Base-by-base conservation (phyloP, 2,888 invertebrate genomes). In the Brachycybe producta region DNA sequence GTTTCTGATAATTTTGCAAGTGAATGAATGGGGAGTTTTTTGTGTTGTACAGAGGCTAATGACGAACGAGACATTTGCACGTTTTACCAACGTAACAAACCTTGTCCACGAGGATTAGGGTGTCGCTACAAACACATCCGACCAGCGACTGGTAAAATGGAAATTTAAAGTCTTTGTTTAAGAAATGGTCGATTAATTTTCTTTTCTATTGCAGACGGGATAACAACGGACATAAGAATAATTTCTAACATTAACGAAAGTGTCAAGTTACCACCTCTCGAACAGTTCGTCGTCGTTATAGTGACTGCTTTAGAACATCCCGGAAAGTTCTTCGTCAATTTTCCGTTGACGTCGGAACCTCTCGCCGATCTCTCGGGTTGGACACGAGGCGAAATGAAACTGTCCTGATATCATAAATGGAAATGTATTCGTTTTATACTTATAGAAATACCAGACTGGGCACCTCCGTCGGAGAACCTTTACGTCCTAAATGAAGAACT, bases 281-380 rank as follows among this genome's bases (percentile, higher is more conserved):
- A 57, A 11, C 56, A 55, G 24, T 59, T 60, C 56, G 60, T 65
- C 36, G 57, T 60, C n/a, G 58, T 64, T 17, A 61, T 62, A 48
- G 58, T 67, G 13, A 59, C 60, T 26, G 57, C 62, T 19, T 56
- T 65, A 2, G 23, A 60, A 17, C 59, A 52, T 38, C 66, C 67
- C 1, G 50, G 54, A 11, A 60, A 60, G 47, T 67, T 67, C 60
- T 66, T 64, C 55, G 60, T 61, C 39, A 56, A 59, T 17, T 56
- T 67, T 45, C 35, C 35, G 23, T 32, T 5, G 21, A 35, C 45
- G 11, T 11, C 11, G 32, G n/a, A 32, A 32, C 32, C 11, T 11
- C 11, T 32, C n/a, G 32, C n/a, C 11, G 32, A 32, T 32, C 32
- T 32, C n/a, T n/a, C n/a, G n/a, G n/a, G n/a, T n/a, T n/a, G n/a